These are phyloP conservation scores for Fistularia tabacaria DNA, from an alignment of 2,797 vertebrate species.

Conservation along the genomic window DNA sequence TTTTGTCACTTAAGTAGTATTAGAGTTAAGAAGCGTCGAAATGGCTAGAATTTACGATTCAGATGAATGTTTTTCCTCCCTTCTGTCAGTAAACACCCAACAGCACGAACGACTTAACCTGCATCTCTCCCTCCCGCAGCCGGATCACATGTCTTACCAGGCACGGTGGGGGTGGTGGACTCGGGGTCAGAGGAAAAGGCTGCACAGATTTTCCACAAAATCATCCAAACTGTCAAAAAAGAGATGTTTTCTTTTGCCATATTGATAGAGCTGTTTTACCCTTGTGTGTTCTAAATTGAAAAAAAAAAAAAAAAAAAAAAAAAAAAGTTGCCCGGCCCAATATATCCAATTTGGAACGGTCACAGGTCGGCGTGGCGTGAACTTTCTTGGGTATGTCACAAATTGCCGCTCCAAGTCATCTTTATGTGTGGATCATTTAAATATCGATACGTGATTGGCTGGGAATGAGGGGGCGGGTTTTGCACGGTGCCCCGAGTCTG, in stretches of 20 bases:
- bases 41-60: no score
- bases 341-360: constrained; percentile 40
- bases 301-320: constrained; percentile 7
- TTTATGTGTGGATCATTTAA: constrained; percentile 74
- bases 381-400: constrained; percentile 63
- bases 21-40: no score
- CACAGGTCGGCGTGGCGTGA: constrained; percentile 14
- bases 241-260: constrained; percentile 69
- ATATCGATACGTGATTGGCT: constrained; percentile 68
- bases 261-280: constrained; percentile 44
- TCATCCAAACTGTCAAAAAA: constrained; percentile 69
- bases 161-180: constrained; percentile 30
- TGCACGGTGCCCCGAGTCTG: constrained; percentile 22
- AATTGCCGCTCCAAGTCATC: constrained; percentile 56
- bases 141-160: constrained; percentile 56
- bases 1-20: no score
- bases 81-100: constrained; percentile 29
- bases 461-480: constrained; percentile 42
- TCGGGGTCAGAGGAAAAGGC: constrained; percentile 60
- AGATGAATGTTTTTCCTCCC: no score
- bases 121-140: background rate
- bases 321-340: background rate
- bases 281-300: constrained; percentile 9
- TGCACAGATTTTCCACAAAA: constrained; percentile 55
- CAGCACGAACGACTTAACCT: constrained; percentile 22